Evolutionary conservation across 1,140 invertebrate species (phyloP), one percentile per base, ranked within the genome.

Genomic region (Thaumetopoea pityocampa): DNA sequence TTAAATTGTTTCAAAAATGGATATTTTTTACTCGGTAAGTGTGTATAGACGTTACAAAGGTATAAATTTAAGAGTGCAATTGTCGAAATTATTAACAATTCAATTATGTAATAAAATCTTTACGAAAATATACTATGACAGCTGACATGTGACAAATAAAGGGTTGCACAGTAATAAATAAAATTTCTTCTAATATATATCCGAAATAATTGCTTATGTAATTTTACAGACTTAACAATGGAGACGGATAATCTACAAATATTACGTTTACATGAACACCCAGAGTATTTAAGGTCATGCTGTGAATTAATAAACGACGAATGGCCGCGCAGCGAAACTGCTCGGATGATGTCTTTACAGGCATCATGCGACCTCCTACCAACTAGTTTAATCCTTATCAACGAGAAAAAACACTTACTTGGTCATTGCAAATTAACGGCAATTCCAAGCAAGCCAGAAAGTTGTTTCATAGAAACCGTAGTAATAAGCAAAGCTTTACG

Each of bases 401-500:
- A 88, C 16, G 74, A 87, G 12, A 74, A 89, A 22, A 76, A 81
- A 28, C 67, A 80, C 32, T 86, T 94, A 18, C 78, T 94, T 36
- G 93, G 92, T 1, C 93, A 94, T 71, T 90, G 91, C 44, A 94
- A 93, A 82, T 81, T 94, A 35, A 90, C 90, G 23, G 62, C 87
- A 1, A 89, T 94, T 47, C 89, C 90, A 1, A 88, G 85, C 54
- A 87, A 90, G 42, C 85, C 74, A 35, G 80, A 90, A 16, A 89
- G 89, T 44, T 93, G 92, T 76, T 91, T 92, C 55, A 83, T 94
- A 32, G 91, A 94, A 84, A 91, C 92, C 30, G 93, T 94, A 52
- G 89, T 94, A 5, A 92, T 94, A 54, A 87, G 89, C 36, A 88
- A 88, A 74, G 65, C 76, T 1, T 85, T 88, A 50, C 85, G 93